These are phyloP conservation scores for Recurvirostra avosetta DNA, from an alignment of 2,113 vertebrate species.

Conservation along the genomic window DNA sequence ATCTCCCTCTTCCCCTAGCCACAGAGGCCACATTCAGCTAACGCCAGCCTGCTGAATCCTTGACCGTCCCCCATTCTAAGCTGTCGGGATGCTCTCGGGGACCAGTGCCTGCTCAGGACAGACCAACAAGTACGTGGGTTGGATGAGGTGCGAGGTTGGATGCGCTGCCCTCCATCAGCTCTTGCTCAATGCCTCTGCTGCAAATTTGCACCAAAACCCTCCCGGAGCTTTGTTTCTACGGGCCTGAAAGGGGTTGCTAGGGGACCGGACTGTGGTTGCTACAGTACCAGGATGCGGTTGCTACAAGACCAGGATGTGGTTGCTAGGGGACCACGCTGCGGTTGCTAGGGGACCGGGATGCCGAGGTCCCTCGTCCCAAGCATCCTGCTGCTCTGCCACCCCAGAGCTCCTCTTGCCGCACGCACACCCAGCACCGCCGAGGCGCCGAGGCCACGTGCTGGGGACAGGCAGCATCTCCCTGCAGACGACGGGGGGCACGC, in stretches of 20 bases:
- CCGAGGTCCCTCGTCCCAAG: background rate
- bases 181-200: background rate
- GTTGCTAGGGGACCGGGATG: slow-evolving; percentile 20
- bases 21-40: rapidly evolving
- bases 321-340: background rate
- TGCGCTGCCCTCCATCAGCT: background rate
- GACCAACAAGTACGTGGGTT: background rate
- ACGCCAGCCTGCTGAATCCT: rapidly evolving
- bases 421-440: rapidly evolving
- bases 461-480: background rate
- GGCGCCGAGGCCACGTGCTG: rapidly evolving
- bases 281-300: background rate
- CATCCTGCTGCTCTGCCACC: background rate
- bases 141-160: background rate
- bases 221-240: background rate
- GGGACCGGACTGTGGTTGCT: background rate
- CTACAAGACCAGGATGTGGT: background rate
- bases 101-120: background rate
- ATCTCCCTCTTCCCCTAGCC: background rate
- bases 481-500: background rate
- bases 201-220: background rate
- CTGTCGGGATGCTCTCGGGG: background rate
- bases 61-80: rapidly evolving
- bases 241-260: slow-evolving; percentile 4
- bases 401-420: background rate